Base-by-base conservation (phyloP, 2,888 invertebrate genomes). In the Aelia acuminata region DNA sequence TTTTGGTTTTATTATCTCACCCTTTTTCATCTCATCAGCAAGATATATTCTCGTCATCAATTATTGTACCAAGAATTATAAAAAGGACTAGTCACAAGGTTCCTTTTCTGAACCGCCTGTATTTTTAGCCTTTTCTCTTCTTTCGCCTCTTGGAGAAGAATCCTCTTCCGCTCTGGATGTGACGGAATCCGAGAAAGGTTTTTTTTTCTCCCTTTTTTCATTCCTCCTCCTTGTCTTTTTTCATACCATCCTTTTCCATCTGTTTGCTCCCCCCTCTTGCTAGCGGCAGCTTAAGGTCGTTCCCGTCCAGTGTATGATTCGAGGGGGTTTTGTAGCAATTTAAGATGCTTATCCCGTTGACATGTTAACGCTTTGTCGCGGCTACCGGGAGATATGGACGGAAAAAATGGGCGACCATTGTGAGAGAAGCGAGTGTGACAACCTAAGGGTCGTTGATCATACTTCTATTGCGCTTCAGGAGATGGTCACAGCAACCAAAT, bases 181-280 rank as follows among this genome's bases (percentile, higher is more conserved):
- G 87, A 87, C 87, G 87, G 87, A 87, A 87, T 87, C 87, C 87
- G 70, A 87, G 87, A 87, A 87, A 87, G 18, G 87, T 87, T 70
- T 85, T 85, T 57, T 49, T 85, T 85, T 85, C 43, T 57, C 18
- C 43, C 47, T 84, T 49, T 84, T 84, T 20, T 18, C 50, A 5
- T 13, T 84, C 50, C 35, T 50, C 50, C n/a, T n/a, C 43, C 43
- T 47, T 84, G 26, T 84, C 15, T 84, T 47, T 47, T 48, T 85
- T 49, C 50, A 31, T 47, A 22, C 43, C 22, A 8, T 85, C 50
- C 70, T 70, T 87, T 63, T 39, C 57, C 86, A 47, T 63, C 86
- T 48, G 20, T 86, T 70, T 87, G n/a, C 70, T 70, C 18, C 70
- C n/a, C 63, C 63, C 63, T 57, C 57, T 39, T 70, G 63, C 35